Evolutionary conservation across 2,797 vertebrate species (phyloP), one percentile per base, ranked within the genome.

Genomic region (Ispidina lecontei): DNA sequence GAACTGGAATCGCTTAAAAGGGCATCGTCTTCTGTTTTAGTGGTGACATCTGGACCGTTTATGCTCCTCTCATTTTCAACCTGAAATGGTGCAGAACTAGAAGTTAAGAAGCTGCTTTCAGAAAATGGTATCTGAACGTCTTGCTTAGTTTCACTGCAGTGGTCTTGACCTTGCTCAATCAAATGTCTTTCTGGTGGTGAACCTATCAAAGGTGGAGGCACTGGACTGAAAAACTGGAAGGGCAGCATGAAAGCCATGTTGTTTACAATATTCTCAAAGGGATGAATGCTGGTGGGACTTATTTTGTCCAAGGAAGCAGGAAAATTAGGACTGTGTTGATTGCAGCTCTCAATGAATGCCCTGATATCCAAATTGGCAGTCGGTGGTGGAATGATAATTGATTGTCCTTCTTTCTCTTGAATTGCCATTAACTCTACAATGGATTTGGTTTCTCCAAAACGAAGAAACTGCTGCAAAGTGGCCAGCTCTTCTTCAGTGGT

Each of bases 371-470:
- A 98, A 87, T 98, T 99, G 35, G 98, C 98, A 35, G 98, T 96
- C 8, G 98, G 96, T 47, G 98, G 98, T 2, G 99, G 99, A 39
- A 99, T 97, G 86, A 98, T 44, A 46, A 99, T 97, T 0, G 98
- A 97, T 80, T 99, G 99, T 12, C 98, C 99, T 91, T 99, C 99
- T 95, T 99, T 99, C 95, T 99, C 99, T 87, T 99, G 99, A 91
- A 99, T 97, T 33, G 98, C 98, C 99, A 99, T 99, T 94, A 99
- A 98, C 96, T 99, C 99, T 58, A 99, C 99, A 25, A 99, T 99
- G 78, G 99, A 99, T 86, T 99, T 99, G 19, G 99, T 99, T 97
- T 99, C 99, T 33, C 99, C 99, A 76, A 99, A 99, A 46, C 99
- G 99, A 84, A 99, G 98, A 93, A 99, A 99, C 95, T 99, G 99